Evolutionary conservation across 2,888 invertebrate species (phyloP), one percentile per base, ranked within the genome.

Genomic region (Harpagoxenus sublaevis): DNA sequence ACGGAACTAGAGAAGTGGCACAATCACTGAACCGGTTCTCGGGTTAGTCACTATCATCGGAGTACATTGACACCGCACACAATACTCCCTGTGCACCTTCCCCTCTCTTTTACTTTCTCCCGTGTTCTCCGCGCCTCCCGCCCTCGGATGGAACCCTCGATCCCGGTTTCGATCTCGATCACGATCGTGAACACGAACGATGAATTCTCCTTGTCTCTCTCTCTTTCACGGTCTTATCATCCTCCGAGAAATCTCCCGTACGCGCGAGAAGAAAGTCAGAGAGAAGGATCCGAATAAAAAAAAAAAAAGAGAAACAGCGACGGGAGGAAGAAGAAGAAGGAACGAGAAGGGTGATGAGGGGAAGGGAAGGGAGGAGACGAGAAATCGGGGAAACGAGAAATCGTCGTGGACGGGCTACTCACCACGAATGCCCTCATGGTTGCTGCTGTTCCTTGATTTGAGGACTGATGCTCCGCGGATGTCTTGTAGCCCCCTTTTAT

Each of bases 361-460:
- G 70, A 79, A 84, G 31, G 60, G 78, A 35, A 6, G 57, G 71
- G 57, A 62, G 55, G 78, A 63, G 71, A 73, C 53, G 42, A 77
- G 62, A 71, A 68, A 66, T 39, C 35, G 31, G 60, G 55, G 78
- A 66, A 77, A 73, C 48, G 42, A 77, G 62, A 71, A 68, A 66
- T 39, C 62, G 70, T 55, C 68, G 83, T 88, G 86, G 89, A 91
- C 88, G 86, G 87, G 87, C 86, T 90, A 95, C 95, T 95, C 94
- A 95, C 95, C 94, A 95, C 92, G 94, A 95, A 95, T 94, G 94
- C 95, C 94, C 95, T 95, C 95, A 95, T 95, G 94, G 93, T 94
- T 90, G 91, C 89, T 91, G 93, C 93, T 93, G 94, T 94, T 93
- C 92, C 94, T 94, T 93, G 93, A 94, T 95, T 94, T 94, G 94